Percentiles rank a stretch among this genome's conserved stretches.
phyloP scores from a whole-genome alignment of 1,140 invertebrate species.

The Magallana gigas region DNA sequence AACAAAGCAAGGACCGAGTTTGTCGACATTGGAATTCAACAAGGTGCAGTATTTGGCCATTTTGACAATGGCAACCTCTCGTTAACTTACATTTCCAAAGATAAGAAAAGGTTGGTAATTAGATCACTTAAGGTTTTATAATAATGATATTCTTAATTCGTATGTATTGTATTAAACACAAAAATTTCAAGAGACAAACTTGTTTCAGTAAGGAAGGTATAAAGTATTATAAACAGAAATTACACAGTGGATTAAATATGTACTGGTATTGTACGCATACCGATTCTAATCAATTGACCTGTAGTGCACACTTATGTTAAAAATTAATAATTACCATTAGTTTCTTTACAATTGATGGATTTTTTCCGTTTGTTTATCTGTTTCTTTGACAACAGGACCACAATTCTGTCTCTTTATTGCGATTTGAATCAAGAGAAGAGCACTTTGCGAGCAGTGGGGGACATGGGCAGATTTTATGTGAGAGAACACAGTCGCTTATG shows the following conservation, averaged over 20 bases:
- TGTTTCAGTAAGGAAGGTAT: neutral
- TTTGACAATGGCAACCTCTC: conserved; percentile 50
- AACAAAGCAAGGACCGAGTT: neutral
- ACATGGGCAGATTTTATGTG: neutral
- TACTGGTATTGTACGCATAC: neutral
- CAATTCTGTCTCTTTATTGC: neutral
- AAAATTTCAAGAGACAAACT: no score
- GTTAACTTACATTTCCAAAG: conserved; percentile 35
- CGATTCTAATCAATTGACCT: neutral
- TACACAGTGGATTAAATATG: neutral
- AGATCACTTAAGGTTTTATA: no score
- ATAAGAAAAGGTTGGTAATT: conserved; percentile 2
- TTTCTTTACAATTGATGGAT: no score
- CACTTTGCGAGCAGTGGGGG: neutral
- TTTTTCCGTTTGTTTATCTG: no score
- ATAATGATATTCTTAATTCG: no score
- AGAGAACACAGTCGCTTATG: neutral
- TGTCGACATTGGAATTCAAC: conserved; percentile 31
- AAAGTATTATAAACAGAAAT: neutral
- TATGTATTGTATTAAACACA: no score
- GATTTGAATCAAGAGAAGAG: neutral
- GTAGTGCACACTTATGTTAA: neutral
- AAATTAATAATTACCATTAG: neutral
- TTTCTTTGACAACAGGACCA: neutral
- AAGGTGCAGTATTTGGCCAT: conserved; percentile 29